A percentile compares a stretch with the other conserved stretches of the same genome.
phyloP scores from a whole-genome alignment of 2,113 vertebrate species.

The Anguilla japonica region DNA sequence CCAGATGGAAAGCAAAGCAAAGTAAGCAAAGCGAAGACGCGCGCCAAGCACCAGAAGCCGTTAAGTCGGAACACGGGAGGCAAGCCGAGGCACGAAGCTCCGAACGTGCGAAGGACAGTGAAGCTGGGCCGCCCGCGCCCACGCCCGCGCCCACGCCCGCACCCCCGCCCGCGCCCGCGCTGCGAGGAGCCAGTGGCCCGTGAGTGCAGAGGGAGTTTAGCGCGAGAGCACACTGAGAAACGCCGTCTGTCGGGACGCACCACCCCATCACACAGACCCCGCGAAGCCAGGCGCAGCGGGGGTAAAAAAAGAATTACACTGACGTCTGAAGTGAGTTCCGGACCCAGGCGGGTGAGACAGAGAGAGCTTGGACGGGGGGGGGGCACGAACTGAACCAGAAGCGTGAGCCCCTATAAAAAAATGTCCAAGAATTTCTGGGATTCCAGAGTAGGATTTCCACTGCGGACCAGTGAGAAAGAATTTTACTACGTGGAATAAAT shows the following conservation, averaged over 20 bases:
- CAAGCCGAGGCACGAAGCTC: background rate
- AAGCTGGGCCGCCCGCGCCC: background rate
- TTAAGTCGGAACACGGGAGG: background rate
- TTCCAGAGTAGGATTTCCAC: background rate
- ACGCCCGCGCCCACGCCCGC: too few relatives aligned
- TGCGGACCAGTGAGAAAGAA: background rate
- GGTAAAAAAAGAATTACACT: background rate
- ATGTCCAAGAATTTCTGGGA: too few relatives aligned
- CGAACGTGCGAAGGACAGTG: background rate
- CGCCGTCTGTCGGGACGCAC: background rate
- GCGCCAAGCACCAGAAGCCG: too few relatives aligned
- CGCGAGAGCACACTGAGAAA: background rate
- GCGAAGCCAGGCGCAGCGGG: background rate
- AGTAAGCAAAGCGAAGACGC: background rate
- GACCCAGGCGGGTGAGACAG: background rate
- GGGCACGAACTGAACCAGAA: background rate
- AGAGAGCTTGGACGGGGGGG: background rate
- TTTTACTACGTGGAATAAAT: background rate
- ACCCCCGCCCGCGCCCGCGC: too few relatives aligned
- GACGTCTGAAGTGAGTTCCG: background rate
- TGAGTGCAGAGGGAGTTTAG: background rate
- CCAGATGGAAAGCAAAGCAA: background rate
- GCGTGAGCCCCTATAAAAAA: too few relatives aligned
- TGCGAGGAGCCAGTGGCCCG: background rate
- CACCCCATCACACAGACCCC: background rate